phyloP scores from a whole-genome alignment of 1,140 invertebrate species.

The Callitettix versicolor region DNA sequence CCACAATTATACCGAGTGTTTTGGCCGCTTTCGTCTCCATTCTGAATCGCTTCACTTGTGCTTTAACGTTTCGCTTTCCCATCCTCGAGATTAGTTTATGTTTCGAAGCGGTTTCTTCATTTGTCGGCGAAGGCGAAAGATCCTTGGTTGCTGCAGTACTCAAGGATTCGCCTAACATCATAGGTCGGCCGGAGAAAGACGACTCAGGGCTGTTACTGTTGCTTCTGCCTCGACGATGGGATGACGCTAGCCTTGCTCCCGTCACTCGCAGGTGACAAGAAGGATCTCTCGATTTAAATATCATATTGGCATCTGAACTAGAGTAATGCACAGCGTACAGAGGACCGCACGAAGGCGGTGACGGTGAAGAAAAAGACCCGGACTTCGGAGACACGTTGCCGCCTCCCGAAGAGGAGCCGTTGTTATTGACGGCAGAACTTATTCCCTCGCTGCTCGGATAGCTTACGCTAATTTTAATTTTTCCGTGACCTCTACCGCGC shows the following conservation, averaged over 20 bases:
- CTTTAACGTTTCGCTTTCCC: constrained; percentile 77
- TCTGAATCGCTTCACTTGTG: constrained; percentile 69
- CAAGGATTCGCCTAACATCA: constrained; percentile 22
- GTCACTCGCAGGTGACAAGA: constrained; percentile 36
- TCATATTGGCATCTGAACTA: constrained; percentile 35
- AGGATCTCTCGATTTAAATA: constrained; percentile 27
- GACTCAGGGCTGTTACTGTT: constrained; percentile 32
- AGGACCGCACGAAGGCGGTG: constrained; percentile 28
- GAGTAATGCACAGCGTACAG: constrained; percentile 47
- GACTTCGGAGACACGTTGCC: constrained; percentile 18
- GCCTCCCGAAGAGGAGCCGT: constrained; percentile 11
- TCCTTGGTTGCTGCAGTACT: constrained; percentile 20
- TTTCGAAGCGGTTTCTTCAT: constrained; percentile 42
- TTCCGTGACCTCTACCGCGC: constrained; percentile 45
- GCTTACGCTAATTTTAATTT: constrained; percentile 70
- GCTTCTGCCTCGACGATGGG: constrained; percentile 22
- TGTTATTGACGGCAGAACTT: constrained; percentile 36
- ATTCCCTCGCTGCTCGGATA: constrained; percentile 70
- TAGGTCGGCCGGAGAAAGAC: constrained; percentile 17
- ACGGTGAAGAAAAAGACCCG: constrained; percentile 18
- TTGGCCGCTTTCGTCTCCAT: constrained; percentile 92
- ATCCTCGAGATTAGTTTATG: constrained; percentile 58
- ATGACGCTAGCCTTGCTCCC: constrained; percentile 25
- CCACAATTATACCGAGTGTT: constrained; percentile 87
- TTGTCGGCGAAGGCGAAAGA: constrained; percentile 29